Base-by-base conservation (phyloP, 2,888 invertebrate genomes). In the Lasius platythorax region DNA sequence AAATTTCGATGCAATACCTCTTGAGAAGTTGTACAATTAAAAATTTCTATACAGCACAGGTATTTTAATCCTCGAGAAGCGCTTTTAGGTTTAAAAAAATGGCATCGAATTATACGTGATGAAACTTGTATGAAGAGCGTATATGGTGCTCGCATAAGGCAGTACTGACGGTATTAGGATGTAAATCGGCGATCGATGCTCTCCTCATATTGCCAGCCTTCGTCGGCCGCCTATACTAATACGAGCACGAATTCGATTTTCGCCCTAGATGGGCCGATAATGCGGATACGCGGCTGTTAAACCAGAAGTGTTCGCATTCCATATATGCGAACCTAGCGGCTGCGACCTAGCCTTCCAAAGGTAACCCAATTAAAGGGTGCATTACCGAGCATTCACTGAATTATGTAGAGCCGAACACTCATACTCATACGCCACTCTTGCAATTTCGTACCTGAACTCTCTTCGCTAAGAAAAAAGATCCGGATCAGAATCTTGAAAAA, bases 351-450 rank as follows among this genome's bases (percentile, higher is more conserved):
- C 89, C 86, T 88, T 83, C 87, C 87, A 75, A 85, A 88, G 86
- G 85, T 92, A 92, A 92, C 89, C 90, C 85, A 87, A 92, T 92
- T 92, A 91, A 92, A 87, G 90, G 87, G 90, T 91, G 90, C 91
- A 92, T 92, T 92, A 92, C 86, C 87, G 87, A 84, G 84, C 73
- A 81, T 81, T 83, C 85, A 72, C 67, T 85, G 83, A 85, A 88
- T 90, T 89, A 90, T 85, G 85, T 89, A 56, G 72, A 89, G 82
- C 86, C 83, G 85, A 89, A 85, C 85, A 83, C 85, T 61, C 70
- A 58, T 66, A 81, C 50, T 50, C 6, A 18, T 28, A 53, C 12
- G 43, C 33, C 12, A 28, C 61, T 46, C 23, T 61, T 79, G 61
- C 72, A 43, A 73, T 79, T 79, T 33, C 9, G 18, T 61, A 61